These are phyloP conservation scores for Picathartes gymnocephalus DNA, from an alignment of 2,113 vertebrate species.

Conservation along the genomic window DNA sequence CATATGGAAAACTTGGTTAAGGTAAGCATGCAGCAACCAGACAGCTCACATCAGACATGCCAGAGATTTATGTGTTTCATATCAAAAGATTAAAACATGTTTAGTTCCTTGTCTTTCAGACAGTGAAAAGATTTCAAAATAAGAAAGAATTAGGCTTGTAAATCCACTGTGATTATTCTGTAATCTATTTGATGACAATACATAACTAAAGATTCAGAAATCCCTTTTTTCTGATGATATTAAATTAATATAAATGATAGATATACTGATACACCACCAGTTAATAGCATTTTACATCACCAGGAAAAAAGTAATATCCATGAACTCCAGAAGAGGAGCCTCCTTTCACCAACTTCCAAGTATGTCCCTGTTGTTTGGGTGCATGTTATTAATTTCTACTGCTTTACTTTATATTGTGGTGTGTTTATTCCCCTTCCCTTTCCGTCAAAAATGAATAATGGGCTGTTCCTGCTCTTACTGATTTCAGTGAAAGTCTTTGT, in stretches of 20 bases:
- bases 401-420: background rate
- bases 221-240: background rate
- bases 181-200: background rate
- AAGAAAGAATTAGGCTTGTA: background rate
- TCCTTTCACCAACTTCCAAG: background rate
- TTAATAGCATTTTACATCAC: background rate
- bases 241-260: background rate
- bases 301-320: background rate
- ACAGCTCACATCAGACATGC: background rate
- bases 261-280: background rate
- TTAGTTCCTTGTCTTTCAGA: background rate
- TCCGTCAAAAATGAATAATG: background rate
- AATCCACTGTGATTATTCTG: background rate
- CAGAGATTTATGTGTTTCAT: background rate
- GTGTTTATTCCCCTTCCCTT: background rate
- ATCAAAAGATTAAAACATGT: background rate
- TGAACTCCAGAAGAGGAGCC: background rate
- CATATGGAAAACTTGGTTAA: background rate
- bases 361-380: background rate
- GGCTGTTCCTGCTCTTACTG: background rate
- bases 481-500: background rate
- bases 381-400: background rate
- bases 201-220: background rate
- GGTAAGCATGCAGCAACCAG: background rate
- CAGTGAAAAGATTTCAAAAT: background rate